A percentile compares a stretch with the other conserved stretches of the same genome.
These are phyloP conservation scores for Micrastur ruficollis DNA, from an alignment of 2,797 vertebrate species.

Conservation along the genomic window DNA sequence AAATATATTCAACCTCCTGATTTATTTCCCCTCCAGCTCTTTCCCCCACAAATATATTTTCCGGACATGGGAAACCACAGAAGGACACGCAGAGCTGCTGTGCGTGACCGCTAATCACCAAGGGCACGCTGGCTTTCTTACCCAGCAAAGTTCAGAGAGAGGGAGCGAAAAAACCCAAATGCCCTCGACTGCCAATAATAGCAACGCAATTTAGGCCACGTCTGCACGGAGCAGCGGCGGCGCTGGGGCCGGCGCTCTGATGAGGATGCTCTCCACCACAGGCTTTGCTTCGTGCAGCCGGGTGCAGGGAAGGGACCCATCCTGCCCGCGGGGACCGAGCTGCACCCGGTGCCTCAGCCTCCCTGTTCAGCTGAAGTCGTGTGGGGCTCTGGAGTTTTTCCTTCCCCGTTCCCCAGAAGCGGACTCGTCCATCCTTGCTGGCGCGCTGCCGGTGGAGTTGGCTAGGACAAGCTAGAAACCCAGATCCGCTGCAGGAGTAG, in stretches of 20 bases:
- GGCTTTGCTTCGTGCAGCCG: neutral
- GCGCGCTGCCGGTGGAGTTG: too few species aligned
- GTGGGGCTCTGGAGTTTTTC: neutral
- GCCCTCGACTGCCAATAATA: slow-evolving; percentile 12
- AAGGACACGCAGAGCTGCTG: neutral
- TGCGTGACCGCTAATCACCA: neutral
- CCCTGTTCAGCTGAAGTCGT: neutral
- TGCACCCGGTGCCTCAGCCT: accelerated
- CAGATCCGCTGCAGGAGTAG: neutral
- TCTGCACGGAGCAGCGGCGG: neutral
- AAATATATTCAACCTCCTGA: neutral
- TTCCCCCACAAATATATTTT: neutral
- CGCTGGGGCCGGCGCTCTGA: accelerated
- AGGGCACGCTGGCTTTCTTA: neutral
- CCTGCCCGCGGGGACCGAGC: accelerated
- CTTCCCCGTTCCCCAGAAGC: neutral
- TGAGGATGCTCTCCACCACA: neutral
- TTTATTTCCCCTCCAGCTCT: neutral
- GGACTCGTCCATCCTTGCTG: neutral
- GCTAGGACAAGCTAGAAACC: neutral
- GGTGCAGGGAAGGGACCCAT: neutral
- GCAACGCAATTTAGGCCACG: slow-evolving; percentile 7
- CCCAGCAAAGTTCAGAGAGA: neutral
- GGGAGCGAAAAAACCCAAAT: neutral
- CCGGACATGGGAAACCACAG: neutral